phyloP scores from a whole-genome alignment of 2,888 invertebrate species.

The Drosophila leonis region DNA sequence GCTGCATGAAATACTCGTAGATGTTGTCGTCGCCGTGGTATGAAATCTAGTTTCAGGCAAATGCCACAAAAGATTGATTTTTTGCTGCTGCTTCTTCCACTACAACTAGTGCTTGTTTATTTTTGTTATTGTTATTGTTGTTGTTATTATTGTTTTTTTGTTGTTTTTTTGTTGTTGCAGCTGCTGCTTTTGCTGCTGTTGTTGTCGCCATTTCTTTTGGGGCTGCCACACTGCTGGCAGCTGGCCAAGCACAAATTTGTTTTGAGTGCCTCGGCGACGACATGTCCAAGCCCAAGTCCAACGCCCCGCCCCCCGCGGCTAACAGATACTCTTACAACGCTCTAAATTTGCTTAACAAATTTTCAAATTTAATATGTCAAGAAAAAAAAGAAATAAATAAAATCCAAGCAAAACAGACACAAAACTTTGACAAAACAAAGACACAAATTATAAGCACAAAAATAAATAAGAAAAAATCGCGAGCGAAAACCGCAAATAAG shows the following conservation, averaged over 20 bases:
- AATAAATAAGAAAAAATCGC: conserved; percentile 22
- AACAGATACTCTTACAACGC: conserved; percentile 32
- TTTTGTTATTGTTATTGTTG: conserved; percentile 44
- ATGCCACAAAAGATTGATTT: conserved; percentile 79
- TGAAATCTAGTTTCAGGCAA: conserved; percentile 74
- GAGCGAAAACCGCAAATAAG: conserved; percentile 34
- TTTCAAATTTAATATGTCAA: conserved; percentile 42
- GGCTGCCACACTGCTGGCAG: conserved; percentile 56
- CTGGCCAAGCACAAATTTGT: conserved; percentile 76
- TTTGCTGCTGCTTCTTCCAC: conserved; percentile 37
- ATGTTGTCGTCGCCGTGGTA: conserved; percentile 50
- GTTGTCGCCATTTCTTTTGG: conserved; percentile 39
- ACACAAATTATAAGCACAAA: conserved; percentile 45
- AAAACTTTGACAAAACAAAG: conserved; percentile 43
- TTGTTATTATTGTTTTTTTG: conserved; percentile 32
- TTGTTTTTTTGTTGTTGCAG: conserved; percentile 9
- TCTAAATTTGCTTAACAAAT: conserved; percentile 50
- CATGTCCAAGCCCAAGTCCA: conserved; percentile 66
- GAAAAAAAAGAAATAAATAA: background rate
- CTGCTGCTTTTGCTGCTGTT: conserved; percentile 29
- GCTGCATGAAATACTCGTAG: conserved; percentile 61
- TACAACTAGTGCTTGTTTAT: conserved; percentile 38
- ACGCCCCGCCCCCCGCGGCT: background rate
- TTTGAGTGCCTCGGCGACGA: conserved; percentile 76
- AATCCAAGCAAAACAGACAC: conserved; percentile 1